phyloP scores from a whole-genome alignment of 2,888 invertebrate species.

The Pyrrhia umbra region DNA sequence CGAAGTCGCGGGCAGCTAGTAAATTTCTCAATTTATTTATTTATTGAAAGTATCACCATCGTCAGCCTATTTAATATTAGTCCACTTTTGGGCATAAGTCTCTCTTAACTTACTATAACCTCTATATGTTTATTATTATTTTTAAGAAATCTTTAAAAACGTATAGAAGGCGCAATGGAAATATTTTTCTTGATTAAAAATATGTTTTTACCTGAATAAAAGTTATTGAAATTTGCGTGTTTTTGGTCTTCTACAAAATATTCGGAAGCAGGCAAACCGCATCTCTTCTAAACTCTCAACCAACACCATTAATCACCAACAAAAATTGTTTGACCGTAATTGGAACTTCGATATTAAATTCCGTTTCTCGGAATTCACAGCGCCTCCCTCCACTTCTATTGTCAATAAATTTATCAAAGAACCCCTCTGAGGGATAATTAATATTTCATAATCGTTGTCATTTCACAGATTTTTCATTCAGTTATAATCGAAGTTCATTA shows the following conservation, averaged over 20 bases:
- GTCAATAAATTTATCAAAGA: conserved; percentile 48
- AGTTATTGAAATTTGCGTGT: too few relatives aligned
- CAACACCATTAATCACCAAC: conserved; percentile 45
- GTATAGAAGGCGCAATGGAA: too few relatives aligned
- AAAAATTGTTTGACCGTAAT: conserved; percentile 35
- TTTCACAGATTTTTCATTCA: conserved; percentile 43
- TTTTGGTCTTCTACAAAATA: too few relatives aligned
- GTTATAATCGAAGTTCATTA: conserved; percentile 40
- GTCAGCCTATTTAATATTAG: too few relatives aligned
- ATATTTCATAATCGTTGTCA: conserved; percentile 49
- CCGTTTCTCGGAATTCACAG: conserved; percentile 37
- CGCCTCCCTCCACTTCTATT: conserved; percentile 11
- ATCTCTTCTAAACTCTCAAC: conserved; percentile 18
- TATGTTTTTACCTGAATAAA: too few relatives aligned
- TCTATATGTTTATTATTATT: too few relatives aligned
- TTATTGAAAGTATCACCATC: too few relatives aligned
- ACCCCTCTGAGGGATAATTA: conserved; percentile 41
- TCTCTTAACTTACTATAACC: too few relatives aligned
- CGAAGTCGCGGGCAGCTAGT: not conserved
- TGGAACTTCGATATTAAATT: conserved; percentile 53
- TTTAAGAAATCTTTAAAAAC: too few relatives aligned
- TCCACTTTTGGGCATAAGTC: too few relatives aligned
- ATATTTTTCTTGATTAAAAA: too few relatives aligned
- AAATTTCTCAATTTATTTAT: too few relatives aligned
- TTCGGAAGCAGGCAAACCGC: not conserved